Base-by-base conservation (phyloP, 2,888 invertebrate species). In the Lordiphosa andalusiaca region DNA sequence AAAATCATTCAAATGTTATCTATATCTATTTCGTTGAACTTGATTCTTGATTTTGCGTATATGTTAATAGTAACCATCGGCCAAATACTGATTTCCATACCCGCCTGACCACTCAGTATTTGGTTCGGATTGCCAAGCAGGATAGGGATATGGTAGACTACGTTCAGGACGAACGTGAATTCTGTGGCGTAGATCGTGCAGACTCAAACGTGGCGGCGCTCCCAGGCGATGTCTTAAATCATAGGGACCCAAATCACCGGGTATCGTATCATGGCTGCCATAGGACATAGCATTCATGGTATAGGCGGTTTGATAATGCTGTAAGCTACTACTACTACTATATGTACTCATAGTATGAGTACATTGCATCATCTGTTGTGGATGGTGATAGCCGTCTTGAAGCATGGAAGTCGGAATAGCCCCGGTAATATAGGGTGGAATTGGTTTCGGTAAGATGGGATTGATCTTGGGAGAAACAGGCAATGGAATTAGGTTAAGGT, bases 191-290 rank as follows among this genome's bases (percentile, higher is more conserved):
- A 59, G 6, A 37, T 59, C 53, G 30, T 53, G 10, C 1, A 30
- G 36, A 1, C 37, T 33, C 9, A 59, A 30, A 23, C 25, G 38
- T 9, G 33, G 39, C 4, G 35, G 23, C 1, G 40, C 40, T 9
- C 36, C 36, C 19, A 60, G 39, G 10, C 60, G 60, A 9, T 41
- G 46, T 16, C 60, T 35, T 3, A 60, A 6, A 33, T 60, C 46
- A 23, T 23, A 9, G 12, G 52, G 36, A 5, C 3, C 52, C 21
- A 40, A 10, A 3, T 21, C 9, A 4, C 9, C 19, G 5, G 25
- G 12, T 23, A 10, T 35, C 4, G 23, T 30, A 2, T 1, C 21
- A 13, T 4, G 33, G n/a, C 12, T 12, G 5, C 6, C 30, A 10
- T 37, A 7, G 9, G 12, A 3, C 4, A 6, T 16, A 16, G 7